phyloP scores from a whole-genome alignment of 1,140 invertebrate genomes.

The Leptonema lineaticorne region DNA sequence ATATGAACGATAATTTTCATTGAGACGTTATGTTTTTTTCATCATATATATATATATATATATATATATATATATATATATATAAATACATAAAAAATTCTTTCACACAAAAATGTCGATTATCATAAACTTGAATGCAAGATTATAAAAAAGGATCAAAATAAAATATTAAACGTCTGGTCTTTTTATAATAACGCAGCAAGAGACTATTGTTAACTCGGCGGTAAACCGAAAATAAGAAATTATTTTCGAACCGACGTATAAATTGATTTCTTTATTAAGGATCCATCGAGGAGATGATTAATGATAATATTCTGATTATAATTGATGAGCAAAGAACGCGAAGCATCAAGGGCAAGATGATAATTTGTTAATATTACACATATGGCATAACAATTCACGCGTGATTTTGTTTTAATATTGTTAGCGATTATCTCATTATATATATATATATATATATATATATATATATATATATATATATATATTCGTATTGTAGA shows the following conservation, averaged over 20 bases:
- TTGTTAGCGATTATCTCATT: too few relatives aligned
- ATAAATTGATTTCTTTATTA: conserved; percentile 34
- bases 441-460: too few relatives aligned
- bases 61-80: not conserved
- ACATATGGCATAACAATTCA: not conserved
- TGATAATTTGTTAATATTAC: not conserved
- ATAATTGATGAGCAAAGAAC: not conserved
- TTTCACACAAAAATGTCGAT: not conserved
- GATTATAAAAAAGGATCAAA: too few relatives aligned
- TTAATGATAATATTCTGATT: conserved; percentile 31
- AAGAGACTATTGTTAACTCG: not conserved
- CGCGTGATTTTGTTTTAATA: too few relatives aligned
- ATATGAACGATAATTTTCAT: too few relatives aligned
- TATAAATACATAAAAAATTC: not conserved
- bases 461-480: too few relatives aligned
- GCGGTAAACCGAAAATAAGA: not conserved
- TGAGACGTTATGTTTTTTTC: not conserved
- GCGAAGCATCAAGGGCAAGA: conserved; percentile 1
- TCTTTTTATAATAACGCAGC: not conserved
- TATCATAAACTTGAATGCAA: too few relatives aligned
- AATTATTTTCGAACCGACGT: not conserved
- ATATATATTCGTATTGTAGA: too few relatives aligned
- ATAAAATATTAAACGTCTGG: too few relatives aligned
- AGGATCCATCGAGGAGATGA: conserved; percentile 22
- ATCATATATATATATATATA: not conserved